Conservation (phyloP, 2,888 invertebrate species). For the Sinhomidia bicolor region DNA sequence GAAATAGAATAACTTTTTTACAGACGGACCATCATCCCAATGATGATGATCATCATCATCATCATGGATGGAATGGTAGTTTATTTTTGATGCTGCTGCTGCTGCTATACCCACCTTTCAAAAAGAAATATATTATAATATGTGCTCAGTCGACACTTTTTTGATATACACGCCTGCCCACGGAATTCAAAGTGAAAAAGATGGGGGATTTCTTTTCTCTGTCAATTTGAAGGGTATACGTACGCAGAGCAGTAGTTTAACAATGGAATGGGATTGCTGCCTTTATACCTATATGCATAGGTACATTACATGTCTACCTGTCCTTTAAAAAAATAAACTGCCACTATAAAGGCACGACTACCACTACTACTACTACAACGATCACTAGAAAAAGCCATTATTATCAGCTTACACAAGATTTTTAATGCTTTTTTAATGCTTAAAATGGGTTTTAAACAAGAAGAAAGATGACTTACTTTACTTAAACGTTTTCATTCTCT, state of each 20-base stretch:
- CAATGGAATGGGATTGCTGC: slow-evolving; percentile 35
- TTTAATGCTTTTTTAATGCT: slow-evolving; percentile 63
- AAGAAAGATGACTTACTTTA: slow-evolving; percentile 64
- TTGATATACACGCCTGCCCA: slow-evolving; percentile 50
- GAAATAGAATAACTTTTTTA: slow-evolving; percentile 43
- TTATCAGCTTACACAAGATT: slow-evolving; percentile 47
- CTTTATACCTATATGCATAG: not conserved
- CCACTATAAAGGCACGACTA: not conserved
- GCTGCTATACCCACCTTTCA: no score
- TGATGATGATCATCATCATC: slow-evolving; percentile 23
- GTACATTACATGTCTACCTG: slow-evolving; percentile 47
- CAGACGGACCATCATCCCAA: no score
- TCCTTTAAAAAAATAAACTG: slow-evolving; percentile 33
- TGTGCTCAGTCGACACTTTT: slow-evolving; percentile 44
- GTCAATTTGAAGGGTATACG: slow-evolving; percentile 47
- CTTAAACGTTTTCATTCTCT: slow-evolving; percentile 22
- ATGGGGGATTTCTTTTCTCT: slow-evolving; percentile 40
- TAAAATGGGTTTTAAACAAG: slow-evolving; percentile 54
- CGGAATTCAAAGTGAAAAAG: slow-evolving; percentile 36
- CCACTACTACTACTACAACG: not conserved
- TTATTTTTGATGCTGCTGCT: no score
- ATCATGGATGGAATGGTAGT: slow-evolving; percentile 9
- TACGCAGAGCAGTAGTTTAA: not conserved
- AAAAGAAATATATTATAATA: not conserved
- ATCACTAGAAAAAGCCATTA: slow-evolving; percentile 39